Conservation (phyloP, 2,797 vertebrate genomes). For the Lophotriccus pileatus region DNA sequence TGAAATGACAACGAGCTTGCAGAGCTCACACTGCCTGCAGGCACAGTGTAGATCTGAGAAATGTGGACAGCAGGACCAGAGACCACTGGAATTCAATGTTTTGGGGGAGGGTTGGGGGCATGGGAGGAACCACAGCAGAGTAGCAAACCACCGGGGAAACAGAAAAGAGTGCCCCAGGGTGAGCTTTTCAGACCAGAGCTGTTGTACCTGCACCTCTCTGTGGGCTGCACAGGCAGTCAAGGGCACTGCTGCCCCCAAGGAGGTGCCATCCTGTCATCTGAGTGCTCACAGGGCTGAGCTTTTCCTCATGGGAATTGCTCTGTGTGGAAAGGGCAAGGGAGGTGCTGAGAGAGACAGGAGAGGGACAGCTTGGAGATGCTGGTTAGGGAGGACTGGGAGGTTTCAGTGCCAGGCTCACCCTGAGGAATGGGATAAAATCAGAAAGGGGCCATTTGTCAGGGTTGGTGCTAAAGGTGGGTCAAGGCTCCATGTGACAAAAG, state of each 20-base stretch:
- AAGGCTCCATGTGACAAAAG: rapidly evolving
- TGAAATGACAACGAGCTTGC: not conserved
- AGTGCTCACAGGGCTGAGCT: not conserved
- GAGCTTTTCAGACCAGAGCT: rapidly evolving
- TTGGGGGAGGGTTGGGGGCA: not conserved
- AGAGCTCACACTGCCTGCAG: not conserved
- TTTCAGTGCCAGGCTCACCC: not conserved
- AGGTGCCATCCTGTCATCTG: not conserved
- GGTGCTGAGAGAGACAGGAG: not conserved
- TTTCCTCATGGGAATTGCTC: not conserved
- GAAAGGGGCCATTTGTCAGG: not conserved
- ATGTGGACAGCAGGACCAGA: not conserved
- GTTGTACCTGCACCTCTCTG: not conserved
- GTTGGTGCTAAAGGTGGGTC: not conserved
- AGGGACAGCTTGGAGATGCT: not conserved
- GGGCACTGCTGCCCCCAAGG: not conserved
- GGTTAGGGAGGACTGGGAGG: not conserved
- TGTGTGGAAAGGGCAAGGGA: not conserved
- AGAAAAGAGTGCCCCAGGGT: rapidly evolving
- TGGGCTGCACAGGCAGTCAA: not conserved
- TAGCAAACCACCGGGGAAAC: not conserved
- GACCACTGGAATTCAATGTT: not conserved
- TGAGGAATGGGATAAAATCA: rapidly evolving
- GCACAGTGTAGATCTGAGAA: not conserved
- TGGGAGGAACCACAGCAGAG: rapidly evolving